Evolutionary conservation across 2,888 invertebrate species (phyloP).

Genomic region (Stenotaenia linearis): DNA sequence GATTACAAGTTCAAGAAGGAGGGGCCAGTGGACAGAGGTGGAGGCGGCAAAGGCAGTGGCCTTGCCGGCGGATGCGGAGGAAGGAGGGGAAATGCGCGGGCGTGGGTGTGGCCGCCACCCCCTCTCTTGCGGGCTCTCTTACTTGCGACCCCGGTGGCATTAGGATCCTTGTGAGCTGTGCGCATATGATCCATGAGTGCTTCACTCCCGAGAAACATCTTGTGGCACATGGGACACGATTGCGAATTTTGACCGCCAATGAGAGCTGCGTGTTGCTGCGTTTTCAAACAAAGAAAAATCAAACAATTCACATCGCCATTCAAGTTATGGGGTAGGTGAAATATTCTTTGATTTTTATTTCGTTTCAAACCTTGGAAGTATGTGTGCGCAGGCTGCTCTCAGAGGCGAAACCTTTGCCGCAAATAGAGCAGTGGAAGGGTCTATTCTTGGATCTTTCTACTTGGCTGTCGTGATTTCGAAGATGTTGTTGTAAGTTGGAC

Average conservation of each 20-base stretch:
- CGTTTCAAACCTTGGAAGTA: slow-evolving; percentile 86
- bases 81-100: slow-evolving; percentile 54
- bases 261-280: slow-evolving; percentile 91
- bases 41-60: slow-evolving; percentile 33
- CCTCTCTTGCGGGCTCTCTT: slow-evolving; percentile 50
- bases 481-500: slow-evolving; percentile 91
- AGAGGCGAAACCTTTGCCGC: slow-evolving; percentile 93
- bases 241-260: slow-evolving; percentile 88
- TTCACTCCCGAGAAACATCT: slow-evolving; percentile 87
- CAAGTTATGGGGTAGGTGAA: neutral
- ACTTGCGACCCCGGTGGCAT: slow-evolving; percentile 82
- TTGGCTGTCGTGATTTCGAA: slow-evolving; percentile 92
- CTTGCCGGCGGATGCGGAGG: slow-evolving; percentile 49
- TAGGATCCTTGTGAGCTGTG: slow-evolving; percentile 88
- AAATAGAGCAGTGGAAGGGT: slow-evolving; percentile 92
- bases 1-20: slow-evolving; percentile 36
- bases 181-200: slow-evolving; percentile 95
- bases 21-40: slow-evolving; percentile 34
- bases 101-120: slow-evolving; percentile 3
- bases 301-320: neutral
- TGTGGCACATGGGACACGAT: slow-evolving; percentile 88
- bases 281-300: slow-evolving; percentile 47
- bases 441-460: slow-evolving; percentile 90
- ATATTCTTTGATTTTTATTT: neutral
- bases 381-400: slow-evolving; percentile 92